Conservation (phyloP, 2,113 vertebrate genomes). For the Prochilodus magdalenae region DNA sequence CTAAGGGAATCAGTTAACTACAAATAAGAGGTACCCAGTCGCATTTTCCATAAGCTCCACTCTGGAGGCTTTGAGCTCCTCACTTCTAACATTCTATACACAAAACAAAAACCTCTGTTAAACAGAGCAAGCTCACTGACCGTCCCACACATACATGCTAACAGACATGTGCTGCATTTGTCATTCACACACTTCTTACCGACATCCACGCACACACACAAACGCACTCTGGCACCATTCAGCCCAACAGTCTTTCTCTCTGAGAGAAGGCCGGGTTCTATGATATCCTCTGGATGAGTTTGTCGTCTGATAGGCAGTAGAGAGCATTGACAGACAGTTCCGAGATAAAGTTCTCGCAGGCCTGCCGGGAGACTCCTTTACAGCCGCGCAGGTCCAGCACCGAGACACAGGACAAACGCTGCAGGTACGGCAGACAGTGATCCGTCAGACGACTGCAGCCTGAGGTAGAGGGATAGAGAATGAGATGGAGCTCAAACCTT, state of each 20-base stretch:
- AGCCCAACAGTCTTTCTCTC: constrained; percentile 29
- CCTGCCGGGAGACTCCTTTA: constrained; percentile 92
- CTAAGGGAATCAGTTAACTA: constrained; percentile 29
- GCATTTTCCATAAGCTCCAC: constrained; percentile 20
- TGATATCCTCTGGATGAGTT: constrained; percentile 98
- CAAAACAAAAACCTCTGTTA: constrained; percentile 9
- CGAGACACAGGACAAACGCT: constrained; percentile 89
- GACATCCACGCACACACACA: constrained; percentile 42
- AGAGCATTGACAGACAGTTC: constrained; percentile 95
- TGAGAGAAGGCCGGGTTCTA: constrained; percentile 71
- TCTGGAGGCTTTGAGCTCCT: constrained; percentile 25
- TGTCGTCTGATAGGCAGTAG: constrained; percentile 98
- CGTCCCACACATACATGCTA: constrained; percentile 5
- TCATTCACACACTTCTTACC: constrained; percentile 20
- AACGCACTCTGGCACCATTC: not conserved
- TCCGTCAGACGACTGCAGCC: constrained; percentile 97
- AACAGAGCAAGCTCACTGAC: constrained; percentile 29
- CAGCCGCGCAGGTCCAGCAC: constrained; percentile 93
- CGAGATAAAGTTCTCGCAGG: constrained; percentile 96
- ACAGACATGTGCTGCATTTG: not conserved
- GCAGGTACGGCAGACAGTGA: constrained; percentile 89
- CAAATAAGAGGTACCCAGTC: constrained; percentile 31
- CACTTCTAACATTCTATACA: constrained; percentile 31
- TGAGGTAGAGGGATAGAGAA: constrained; percentile 58
- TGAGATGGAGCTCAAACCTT: not conserved